These are phyloP conservation scores for Meta bourneti DNA, from an alignment of 2,888 invertebrate species.

Conservation along the genomic window DNA sequence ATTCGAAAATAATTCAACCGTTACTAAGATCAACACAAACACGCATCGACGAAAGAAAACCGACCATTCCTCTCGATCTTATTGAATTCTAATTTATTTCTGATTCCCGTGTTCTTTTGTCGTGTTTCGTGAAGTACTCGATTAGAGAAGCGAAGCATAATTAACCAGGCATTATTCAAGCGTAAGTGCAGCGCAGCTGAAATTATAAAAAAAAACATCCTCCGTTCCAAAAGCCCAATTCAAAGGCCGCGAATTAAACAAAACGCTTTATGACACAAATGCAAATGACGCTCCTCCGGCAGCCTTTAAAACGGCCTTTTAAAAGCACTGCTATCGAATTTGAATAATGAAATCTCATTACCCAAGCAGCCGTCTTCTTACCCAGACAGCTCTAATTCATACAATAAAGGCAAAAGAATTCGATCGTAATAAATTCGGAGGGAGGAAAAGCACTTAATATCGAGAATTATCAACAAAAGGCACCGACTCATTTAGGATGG, in stretches of 20 bases:
- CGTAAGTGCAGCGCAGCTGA: background rate
- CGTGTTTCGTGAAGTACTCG: background rate
- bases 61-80: background rate
- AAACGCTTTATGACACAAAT: conserved; percentile 1
- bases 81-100: background rate
- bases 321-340: background rate
- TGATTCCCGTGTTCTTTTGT: background rate
- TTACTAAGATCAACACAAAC: background rate
- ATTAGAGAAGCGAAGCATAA: background rate
- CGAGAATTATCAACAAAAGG: background rate
- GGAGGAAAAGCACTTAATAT: background rate
- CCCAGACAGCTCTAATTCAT: background rate
- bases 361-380: background rate
- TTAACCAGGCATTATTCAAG: background rate
- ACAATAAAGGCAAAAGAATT: background rate
- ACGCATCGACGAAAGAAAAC: background rate
- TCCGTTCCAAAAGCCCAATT: background rate
- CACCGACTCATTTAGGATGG: background rate
- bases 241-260: background rate
- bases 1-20: background rate
- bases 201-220: background rate
- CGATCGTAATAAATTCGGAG: background rate
- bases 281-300: background rate
- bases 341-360: background rate
- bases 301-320: background rate